Evolutionary conservation across 2,888 invertebrate genomes (phyloP).

Genomic region (Drosophila fulvimacula): DNA sequence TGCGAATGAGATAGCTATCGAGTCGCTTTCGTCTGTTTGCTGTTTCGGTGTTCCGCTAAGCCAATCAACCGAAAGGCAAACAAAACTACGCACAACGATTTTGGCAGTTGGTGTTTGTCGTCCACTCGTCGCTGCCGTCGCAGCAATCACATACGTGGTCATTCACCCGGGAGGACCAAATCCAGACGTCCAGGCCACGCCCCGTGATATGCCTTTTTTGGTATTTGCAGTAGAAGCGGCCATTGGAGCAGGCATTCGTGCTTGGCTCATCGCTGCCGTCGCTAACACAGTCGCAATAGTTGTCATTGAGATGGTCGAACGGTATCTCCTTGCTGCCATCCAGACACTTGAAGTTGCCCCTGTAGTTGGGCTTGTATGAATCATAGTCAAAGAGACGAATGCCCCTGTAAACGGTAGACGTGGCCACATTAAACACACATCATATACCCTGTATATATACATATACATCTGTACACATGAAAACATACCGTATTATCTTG

Average conservation of each 20-base stretch:
- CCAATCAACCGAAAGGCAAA: background rate
- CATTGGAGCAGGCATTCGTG: conserved; percentile 94
- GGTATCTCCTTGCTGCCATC: conserved; percentile 85
- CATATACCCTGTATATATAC: too few relatives aligned
- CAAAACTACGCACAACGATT: conserved; percentile 76
- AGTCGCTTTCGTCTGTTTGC: conserved; percentile 5
- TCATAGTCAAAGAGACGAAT: conserved; percentile 84
- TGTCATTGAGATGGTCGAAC: conserved; percentile 90
- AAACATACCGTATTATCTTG: conserved; percentile 79
- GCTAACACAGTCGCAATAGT: conserved; percentile 92
- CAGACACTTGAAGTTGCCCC: conserved; percentile 85
- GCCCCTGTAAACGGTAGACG: conserved; percentile 75
- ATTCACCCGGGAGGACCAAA: conserved; percentile 88
- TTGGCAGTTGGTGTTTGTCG: conserved; percentile 67
- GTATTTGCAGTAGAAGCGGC: conserved; percentile 91
- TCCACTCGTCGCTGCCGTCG: conserved; percentile 95
- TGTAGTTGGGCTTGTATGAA: conserved; percentile 84
- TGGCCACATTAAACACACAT: background rate
- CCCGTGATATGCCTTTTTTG: conserved; percentile 84
- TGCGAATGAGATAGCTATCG: conserved; percentile 40
- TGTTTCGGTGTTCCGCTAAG: conserved; percentile 24
- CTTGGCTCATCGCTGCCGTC: conserved; percentile 93
- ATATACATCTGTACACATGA: background rate
- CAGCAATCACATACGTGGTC: conserved; percentile 98
- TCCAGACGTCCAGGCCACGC: conserved; percentile 80